Evolutionary conservation across 1,140 invertebrate species (phyloP), one percentile per base, ranked within the genome.

Genomic region (Pectinophora gossypiella): DNA sequence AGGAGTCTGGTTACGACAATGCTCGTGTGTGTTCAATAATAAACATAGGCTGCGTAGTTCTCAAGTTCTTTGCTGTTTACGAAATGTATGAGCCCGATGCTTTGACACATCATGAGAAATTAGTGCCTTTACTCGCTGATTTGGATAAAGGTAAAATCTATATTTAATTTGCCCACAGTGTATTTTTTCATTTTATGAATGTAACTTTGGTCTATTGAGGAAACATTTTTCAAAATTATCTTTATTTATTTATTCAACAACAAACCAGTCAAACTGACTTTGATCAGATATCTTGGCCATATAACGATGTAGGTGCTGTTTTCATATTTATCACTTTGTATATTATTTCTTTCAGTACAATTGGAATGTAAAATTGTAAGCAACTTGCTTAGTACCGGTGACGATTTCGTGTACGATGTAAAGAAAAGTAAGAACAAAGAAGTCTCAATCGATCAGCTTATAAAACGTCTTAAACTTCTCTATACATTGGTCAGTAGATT

Each of bases 91-190:
- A 89, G 61, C 83, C 85, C 1, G 68, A 84, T 7, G 81, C 77
- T 18, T 60, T 88, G 47, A 56, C 56, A 15, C 63, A 76, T 1
- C 54, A 61, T 35, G 68, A 79, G 18, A 69, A 67, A 20, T 35
- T 89, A 20, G 19, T 62, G 16, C 56, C 61, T 12, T 54, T 84
- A 27, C 51, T 85, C 12, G 48, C 56, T 3, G 72, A 88, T 63
- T 70, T 88, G 42, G 56, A 76, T 38, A 87, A 81, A 78, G 87
- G 87, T 88, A 69, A 54, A n/a, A n/a, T n/a, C n/a, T n/a, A 22
- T 7, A 42, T 47, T 7, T 51, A n/a, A n/a, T n/a, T n/a, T n/a
- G n/a, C n/a, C n/a, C n/a, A n/a, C n/a, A n/a, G n/a, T n/a, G n/a
- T n/a, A n/a, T n/a, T n/a, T n/a, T n/a, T n/a, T n/a, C n/a, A n/a